Evolutionary conservation across 2,888 invertebrate genomes (phyloP).

Genomic region (Helicoverpa assulta): DNA sequence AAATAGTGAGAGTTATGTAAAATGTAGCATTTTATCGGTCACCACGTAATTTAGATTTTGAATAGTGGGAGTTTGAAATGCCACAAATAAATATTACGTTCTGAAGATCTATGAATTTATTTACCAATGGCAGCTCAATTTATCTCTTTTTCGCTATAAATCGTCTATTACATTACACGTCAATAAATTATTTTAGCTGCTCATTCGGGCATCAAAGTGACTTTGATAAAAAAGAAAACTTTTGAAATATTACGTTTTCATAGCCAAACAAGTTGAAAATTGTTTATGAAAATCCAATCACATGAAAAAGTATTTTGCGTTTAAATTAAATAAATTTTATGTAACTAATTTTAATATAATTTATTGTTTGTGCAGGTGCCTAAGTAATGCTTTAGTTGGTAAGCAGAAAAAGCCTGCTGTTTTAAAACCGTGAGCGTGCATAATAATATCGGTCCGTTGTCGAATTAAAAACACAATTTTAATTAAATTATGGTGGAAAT

Average conservation of each 20-base stretch:
- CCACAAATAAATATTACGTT: background rate
- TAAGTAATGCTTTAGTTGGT: slow-evolving; percentile 16
- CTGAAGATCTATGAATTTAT: slow-evolving; percentile 5
- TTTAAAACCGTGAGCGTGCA: slow-evolving; percentile 58
- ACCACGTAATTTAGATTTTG: background rate
- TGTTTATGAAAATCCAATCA: slow-evolving; percentile 32
- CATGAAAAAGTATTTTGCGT: background rate
- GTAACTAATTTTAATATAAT: slow-evolving; percentile 24
- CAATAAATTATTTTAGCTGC: slow-evolving; percentile 24
- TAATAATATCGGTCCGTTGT: slow-evolving; percentile 36
- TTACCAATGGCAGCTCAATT: slow-evolving; percentile 6
- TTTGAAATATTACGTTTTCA: slow-evolving; percentile 22
- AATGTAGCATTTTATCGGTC: background rate
- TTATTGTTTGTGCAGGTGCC: slow-evolving; percentile 14
- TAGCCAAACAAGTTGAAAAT: slow-evolving; percentile 20
- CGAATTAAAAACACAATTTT: slow-evolving; percentile 22
- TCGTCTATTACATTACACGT: slow-evolving; percentile 23
- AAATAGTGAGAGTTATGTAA: background rate
- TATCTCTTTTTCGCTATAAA: slow-evolving; percentile 10
- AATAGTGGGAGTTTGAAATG: slow-evolving; percentile 1
- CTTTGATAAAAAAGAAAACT: slow-evolving; percentile 26
- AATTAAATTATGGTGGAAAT: slow-evolving; percentile 2
- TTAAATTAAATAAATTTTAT: background rate
- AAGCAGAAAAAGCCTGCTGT: slow-evolving; percentile 39
- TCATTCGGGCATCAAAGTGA: slow-evolving; percentile 30